Evolutionary conservation across 2,113 vertebrate species (phyloP), one percentile per base, ranked within the genome.

Genomic region (Nicator chloris): DNA sequence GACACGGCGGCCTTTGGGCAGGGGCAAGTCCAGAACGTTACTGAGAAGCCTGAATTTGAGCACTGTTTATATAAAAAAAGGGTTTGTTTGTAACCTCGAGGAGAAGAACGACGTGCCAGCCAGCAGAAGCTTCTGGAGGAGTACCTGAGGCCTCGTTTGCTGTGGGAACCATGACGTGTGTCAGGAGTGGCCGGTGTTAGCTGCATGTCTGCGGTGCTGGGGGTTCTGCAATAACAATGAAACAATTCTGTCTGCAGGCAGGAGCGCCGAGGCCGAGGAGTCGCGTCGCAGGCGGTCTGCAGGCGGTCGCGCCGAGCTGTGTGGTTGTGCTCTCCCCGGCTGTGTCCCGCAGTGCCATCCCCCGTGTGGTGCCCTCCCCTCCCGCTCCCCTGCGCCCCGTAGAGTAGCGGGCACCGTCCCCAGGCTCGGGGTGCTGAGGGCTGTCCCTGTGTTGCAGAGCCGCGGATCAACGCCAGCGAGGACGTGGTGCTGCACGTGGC

Each of bases 391-490:
- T 2, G 50, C 30, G 71, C 31, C 82, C 0, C 1, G 0, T 57
- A 97, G 96, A 79, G 76, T 84, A 86, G 96, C 44, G 50, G 59
- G 84, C 95, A 0, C 4, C 0, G 23, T 2, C 2, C 1, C 33
- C n/a, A 1, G 57, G 63, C 6, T 0, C 27, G 3, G n/a, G 54
- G 21, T 0, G 24, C 82, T 30, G 27, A 15, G 82, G 7, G 30
- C 50, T 8, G 50, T 80, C 59, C 86, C 77, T 97, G 96, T 96
- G 75, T 99, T 99, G 95, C 99, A 99, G 99, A 99, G 98, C 99
- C 99, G 92, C 98, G 98, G 96, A 99, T 99, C 97, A 98, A 98
- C 76, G 98, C 98, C 96, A 99, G 98, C 15, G 98, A 98, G 96
- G 98, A 99, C 81, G 97, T 98, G 96, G 97, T 97, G 96, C 97